Evolutionary conservation across 2,797 vertebrate species (phyloP).

Genomic region (Zalophus californianus): DNA sequence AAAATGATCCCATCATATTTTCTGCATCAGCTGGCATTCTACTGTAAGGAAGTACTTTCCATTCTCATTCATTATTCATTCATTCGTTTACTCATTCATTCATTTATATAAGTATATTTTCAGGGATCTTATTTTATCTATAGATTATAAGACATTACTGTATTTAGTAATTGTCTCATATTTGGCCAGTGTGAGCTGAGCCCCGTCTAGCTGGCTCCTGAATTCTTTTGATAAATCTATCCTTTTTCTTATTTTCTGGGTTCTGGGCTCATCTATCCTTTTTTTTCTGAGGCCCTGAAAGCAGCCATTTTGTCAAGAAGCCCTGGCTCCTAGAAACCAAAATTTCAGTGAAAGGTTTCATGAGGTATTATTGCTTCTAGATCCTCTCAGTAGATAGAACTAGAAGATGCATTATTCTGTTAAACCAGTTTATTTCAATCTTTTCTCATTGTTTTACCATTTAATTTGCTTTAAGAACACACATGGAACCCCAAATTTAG

Average conservation of each 20-base stretch:
- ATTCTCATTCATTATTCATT: background rate
- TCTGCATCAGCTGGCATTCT: background rate
- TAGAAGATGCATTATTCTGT: background rate
- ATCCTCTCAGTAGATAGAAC: background rate
- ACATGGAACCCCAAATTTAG: background rate
- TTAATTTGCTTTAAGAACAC: constrained; percentile 1
- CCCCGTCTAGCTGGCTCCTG: background rate
- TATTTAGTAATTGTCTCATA: background rate
- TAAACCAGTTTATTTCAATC: background rate
- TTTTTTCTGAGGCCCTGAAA: background rate
- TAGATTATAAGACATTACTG: background rate
- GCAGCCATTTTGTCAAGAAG: background rate
- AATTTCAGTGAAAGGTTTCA: background rate
- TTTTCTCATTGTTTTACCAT: background rate
- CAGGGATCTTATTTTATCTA: background rate
- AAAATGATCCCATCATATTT: background rate
- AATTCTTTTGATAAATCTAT: background rate
- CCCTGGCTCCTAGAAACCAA: background rate
- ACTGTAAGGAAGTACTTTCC: background rate
- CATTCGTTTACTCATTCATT: background rate
- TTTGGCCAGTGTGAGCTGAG: background rate
- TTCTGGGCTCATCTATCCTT: background rate
- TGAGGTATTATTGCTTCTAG: background rate
- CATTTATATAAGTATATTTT: background rate
- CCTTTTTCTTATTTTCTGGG: background rate